phyloP scores from a whole-genome alignment of 2,113 vertebrate species.

The Bufo gargarizans region DNA sequence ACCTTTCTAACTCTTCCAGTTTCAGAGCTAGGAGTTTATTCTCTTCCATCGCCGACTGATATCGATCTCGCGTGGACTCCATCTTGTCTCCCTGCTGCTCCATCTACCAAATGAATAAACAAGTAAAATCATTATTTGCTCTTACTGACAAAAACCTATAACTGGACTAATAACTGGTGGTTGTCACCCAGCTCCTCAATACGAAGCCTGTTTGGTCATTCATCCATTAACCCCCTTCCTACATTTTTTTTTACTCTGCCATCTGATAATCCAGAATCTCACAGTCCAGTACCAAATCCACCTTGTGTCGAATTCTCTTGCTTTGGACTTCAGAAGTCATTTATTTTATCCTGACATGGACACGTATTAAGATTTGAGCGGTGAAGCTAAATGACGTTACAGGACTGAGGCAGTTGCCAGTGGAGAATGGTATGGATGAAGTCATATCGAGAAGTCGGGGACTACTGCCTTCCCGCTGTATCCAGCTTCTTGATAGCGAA shows the following conservation, averaged over 20 bases:
- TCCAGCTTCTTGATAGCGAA: neutral
- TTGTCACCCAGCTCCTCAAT: neutral
- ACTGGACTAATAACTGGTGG: too few species aligned
- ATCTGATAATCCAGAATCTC: neutral
- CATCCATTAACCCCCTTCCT: too few species aligned
- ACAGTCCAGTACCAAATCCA: neutral
- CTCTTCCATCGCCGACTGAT: constrained; percentile 83
- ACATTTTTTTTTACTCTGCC: neutral
- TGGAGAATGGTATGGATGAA: too few species aligned
- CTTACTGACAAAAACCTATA: neutral
- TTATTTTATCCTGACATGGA: neutral
- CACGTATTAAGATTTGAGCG: neutral
- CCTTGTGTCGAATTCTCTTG: neutral
- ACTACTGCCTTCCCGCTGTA: neutral
- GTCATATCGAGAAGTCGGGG: neutral
- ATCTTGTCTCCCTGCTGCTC: constrained; percentile 87
- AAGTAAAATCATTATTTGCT: neutral
- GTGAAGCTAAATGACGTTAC: neutral
- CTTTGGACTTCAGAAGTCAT: neutral
- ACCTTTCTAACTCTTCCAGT: constrained; percentile 88
- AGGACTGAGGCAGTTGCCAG: too few species aligned
- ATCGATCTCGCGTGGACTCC: constrained; percentile 85
- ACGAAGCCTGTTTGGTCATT: too few species aligned
- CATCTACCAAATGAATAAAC: constrained; percentile 79
- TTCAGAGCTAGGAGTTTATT: constrained; percentile 86